A percentile compares a stretch with the other conserved stretches of the same genome.
These are phyloP conservation scores for Adelognathus sp. DNA, from an alignment of 2,888 invertebrate species.

Conservation along the genomic window DNA sequence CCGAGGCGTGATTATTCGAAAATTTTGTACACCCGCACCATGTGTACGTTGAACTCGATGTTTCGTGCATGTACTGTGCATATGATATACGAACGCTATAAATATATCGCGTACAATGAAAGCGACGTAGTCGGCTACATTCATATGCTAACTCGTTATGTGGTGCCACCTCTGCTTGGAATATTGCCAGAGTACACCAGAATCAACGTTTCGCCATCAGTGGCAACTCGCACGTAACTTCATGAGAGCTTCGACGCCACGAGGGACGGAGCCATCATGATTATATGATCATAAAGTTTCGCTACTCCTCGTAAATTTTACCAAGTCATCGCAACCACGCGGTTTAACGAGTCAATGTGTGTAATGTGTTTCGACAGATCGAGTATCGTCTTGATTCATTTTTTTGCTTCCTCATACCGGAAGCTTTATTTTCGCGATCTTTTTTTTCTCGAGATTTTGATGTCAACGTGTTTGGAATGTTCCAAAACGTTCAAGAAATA, in stretches of 20 bases:
- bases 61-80: neutral
- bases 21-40: slow-evolving; percentile 21
- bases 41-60: slow-evolving; percentile 12
- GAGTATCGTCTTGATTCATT: too few species aligned
- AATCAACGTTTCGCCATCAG: slow-evolving; percentile 12
- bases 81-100: neutral
- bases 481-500: too few species aligned
- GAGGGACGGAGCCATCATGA: neutral
- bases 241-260: neutral
- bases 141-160: slow-evolving; percentile 66
- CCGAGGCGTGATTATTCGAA: slow-evolving; percentile 43
- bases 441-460: too few species aligned
- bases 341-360: too few species aligned
- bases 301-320: neutral
- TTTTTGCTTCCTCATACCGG: too few species aligned
- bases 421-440: too few species aligned
- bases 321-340: too few species aligned
- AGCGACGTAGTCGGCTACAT: slow-evolving; percentile 53
- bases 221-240: neutral
- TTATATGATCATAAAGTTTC: neutral
- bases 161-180: slow-evolving; percentile 61
- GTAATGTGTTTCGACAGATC: too few species aligned
- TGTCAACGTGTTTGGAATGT: too few species aligned
- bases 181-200: slow-evolving; percentile 51
- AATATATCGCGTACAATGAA: slow-evolving; percentile 40